These are phyloP conservation scores for Nannospalax galili DNA, from an alignment of 2,113 vertebrate species.

Conservation along the genomic window DNA sequence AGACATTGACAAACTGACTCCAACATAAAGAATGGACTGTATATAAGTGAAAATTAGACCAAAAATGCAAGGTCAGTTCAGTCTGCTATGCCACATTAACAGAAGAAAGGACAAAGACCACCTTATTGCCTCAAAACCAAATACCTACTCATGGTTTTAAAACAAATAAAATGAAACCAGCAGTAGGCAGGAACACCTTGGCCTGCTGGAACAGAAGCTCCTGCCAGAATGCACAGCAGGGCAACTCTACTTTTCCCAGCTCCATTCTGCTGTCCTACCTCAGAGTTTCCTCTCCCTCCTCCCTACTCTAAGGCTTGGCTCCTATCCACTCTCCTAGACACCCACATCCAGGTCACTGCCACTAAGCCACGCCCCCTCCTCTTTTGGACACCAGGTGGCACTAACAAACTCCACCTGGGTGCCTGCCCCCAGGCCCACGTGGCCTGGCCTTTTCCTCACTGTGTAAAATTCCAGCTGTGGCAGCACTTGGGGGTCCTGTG, in stretches of 20 bases:
- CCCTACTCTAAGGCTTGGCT: background rate
- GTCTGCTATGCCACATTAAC: background rate
- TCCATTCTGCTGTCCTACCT: background rate
- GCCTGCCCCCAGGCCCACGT: no score
- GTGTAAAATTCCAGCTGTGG: background rate
- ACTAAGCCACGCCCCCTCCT: background rate
- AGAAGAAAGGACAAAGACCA: background rate
- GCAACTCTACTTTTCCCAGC: background rate
- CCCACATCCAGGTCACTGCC: background rate
- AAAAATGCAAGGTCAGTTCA: no score
- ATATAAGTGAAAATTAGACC: background rate
- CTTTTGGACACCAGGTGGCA: background rate
- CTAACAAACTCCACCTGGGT: background rate
- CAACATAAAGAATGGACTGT: background rate
- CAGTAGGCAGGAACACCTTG: background rate
- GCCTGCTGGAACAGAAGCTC: background rate
- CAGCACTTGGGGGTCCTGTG: background rate
- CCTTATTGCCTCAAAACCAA: background rate
- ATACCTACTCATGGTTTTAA: background rate
- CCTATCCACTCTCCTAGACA: background rate
- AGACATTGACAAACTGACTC: background rate
- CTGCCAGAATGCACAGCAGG: background rate
- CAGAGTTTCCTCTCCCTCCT: background rate
- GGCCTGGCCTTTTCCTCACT: background rate
- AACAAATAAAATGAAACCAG: background rate